Conservation (phyloP, 2,888 invertebrate genomes). For the Oligia latruncula region DNA sequence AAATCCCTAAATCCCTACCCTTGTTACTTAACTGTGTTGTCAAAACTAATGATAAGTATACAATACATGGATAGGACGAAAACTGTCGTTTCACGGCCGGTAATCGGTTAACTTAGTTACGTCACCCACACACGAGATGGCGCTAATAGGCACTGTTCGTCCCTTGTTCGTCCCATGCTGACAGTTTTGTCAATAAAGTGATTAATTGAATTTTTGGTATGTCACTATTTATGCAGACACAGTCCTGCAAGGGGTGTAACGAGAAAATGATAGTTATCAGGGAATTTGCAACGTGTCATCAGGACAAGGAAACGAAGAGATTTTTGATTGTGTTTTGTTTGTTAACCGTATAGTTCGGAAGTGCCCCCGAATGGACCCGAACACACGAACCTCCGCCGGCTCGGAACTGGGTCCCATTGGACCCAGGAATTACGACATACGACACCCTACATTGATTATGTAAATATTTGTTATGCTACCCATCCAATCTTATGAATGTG, state of each 20-base stretch:
- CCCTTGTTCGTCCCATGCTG: constrained; percentile 9
- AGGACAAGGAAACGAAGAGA: neutral
- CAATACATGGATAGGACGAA: constrained; percentile 6
- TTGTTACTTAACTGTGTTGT: neutral
- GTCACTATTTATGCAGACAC: too few relatives aligned
- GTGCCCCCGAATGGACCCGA: too few relatives aligned
- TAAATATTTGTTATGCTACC: too few relatives aligned
- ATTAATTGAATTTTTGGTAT: constrained; percentile 16
- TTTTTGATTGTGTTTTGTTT: neutral
- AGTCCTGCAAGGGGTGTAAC: too few relatives aligned
- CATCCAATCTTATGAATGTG: too few relatives aligned
- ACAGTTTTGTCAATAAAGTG: constrained; percentile 26
- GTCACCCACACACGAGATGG: constrained; percentile 26
- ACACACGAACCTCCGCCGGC: too few relatives aligned
- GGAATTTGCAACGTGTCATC: neutral
- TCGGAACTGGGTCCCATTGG: too few relatives aligned
- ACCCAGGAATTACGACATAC: too few relatives aligned
- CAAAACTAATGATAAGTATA: neutral
- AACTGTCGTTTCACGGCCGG: constrained; percentile 34
- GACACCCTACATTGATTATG: too few relatives aligned
- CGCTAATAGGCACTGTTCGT: constrained; percentile 12
- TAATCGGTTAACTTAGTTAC: constrained; percentile 30
- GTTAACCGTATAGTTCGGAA: too few relatives aligned
- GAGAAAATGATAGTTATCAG: neutral
- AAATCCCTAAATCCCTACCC: neutral